Evolutionary conservation across 2,888 invertebrate genomes (phyloP).

Genomic region (Pediacus dermestoides): DNA sequence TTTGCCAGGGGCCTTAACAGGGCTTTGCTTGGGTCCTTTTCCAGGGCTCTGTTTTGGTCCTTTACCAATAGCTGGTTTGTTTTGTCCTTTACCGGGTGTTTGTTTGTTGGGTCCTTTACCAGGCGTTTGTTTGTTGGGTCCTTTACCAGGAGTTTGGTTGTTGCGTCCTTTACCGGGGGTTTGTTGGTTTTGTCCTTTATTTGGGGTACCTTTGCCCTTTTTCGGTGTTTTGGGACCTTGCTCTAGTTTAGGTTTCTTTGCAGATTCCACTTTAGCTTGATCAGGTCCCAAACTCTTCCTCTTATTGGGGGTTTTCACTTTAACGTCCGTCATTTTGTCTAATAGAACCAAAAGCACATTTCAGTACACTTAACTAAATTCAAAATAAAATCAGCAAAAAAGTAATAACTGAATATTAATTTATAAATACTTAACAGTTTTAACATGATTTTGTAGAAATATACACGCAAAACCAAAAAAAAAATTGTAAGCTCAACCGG

Average conservation of each 20-base stretch:
- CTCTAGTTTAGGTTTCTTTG: conserved; percentile 25
- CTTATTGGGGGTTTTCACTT: conserved; percentile 24
- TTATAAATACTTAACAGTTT: too few relatives aligned
- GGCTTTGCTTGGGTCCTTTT: conserved; percentile 15
- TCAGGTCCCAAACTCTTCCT: conserved; percentile 21
- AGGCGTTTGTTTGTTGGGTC: conserved; percentile 10
- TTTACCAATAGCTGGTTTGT: too few relatives aligned
- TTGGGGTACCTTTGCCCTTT: neutral
- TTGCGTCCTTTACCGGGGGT: too few relatives aligned
- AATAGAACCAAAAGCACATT: conserved; percentile 1
- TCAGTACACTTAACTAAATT: neutral
- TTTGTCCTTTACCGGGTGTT: conserved; percentile 3
- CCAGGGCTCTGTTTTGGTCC: conserved; percentile 6
- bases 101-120: conserved; percentile 10
- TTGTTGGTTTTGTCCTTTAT: conserved; percentile 4
- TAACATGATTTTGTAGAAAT: too few relatives aligned
- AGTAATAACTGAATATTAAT: too few relatives aligned
- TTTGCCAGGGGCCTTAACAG: conserved; percentile 16
- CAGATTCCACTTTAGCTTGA: conserved; percentile 19
- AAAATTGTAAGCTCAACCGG: too few relatives aligned
- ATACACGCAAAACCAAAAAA: too few relatives aligned
- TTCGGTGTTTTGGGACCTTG: conserved; percentile 12
- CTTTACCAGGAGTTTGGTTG: too few relatives aligned
- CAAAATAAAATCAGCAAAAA: neutral
- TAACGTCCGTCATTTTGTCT: conserved; percentile 23